Percentiles rank a stretch among this genome's conserved stretches.
Conservation (phyloP, 2,888 invertebrate genomes). For the Harpalus rubripes region DNA sequence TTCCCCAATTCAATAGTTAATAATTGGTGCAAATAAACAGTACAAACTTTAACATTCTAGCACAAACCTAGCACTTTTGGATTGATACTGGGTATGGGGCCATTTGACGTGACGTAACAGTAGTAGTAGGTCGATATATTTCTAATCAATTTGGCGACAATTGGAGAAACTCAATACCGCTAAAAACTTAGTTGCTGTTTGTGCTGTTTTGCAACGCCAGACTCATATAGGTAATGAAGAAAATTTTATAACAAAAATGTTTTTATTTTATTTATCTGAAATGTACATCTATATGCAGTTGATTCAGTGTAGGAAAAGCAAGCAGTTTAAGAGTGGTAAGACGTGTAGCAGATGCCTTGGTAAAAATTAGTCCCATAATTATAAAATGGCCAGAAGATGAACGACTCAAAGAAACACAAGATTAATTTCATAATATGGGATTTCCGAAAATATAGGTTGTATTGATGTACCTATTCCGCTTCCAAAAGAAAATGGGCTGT, state of each 20-base stretch:
- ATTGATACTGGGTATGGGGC: no score
- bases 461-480: conserved; percentile 12
- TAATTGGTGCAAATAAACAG: no score
- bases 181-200: conserved; percentile 19
- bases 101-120: no score
- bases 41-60: no score
- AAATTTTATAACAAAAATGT: conserved; percentile 19
- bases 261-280: conserved; percentile 2
- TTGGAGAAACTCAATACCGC: neutral
- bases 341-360: conserved; percentile 27
- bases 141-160: neutral
- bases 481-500: neutral
- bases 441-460: conserved; percentile 33
- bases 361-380: neutral
- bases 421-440: conserved; percentile 11
- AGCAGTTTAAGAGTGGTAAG: conserved; percentile 18
- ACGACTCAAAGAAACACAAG: neutral
- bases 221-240: conserved; percentile 42
- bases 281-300: conserved; percentile 25
- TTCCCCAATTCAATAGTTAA: no score
- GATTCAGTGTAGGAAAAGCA: conserved; percentile 39
- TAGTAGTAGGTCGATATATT: neutral
- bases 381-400: conserved; percentile 38
- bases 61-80: no score
- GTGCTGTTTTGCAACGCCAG: conserved; percentile 54